phyloP scores from a whole-genome alignment of 2,113 vertebrate species.

The Henicopernis longicauda region DNA sequence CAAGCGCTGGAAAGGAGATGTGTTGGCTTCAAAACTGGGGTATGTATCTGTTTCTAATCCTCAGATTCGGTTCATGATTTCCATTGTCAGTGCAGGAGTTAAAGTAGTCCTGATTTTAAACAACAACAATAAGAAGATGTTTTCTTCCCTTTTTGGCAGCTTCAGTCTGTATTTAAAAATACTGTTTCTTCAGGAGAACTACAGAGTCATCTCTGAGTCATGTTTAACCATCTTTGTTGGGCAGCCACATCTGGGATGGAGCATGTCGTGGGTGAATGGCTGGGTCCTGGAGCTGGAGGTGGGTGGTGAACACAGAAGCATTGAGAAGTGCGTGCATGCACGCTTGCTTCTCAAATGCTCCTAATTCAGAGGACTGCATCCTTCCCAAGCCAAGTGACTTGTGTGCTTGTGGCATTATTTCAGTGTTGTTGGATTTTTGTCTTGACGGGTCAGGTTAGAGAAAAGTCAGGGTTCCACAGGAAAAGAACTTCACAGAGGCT shows the following conservation, averaged over 20 bases:
- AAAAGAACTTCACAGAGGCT: neutral
- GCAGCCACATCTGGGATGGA: neutral
- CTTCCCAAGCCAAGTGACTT: neutral
- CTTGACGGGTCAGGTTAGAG: neutral
- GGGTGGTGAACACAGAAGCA: neutral
- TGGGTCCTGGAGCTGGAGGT: neutral
- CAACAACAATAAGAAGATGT: neutral
- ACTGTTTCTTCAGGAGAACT: neutral
- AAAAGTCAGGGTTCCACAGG: neutral
- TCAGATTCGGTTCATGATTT: neutral
- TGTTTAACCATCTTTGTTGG: neutral
- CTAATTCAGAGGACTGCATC: neutral
- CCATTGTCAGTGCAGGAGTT: neutral
- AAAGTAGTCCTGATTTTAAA: neutral
- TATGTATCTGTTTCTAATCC: neutral
- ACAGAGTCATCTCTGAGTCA: neutral
- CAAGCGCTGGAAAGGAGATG: neutral
- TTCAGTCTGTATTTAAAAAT: neutral
- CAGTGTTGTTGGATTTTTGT: neutral
- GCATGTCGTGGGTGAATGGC: rapidly evolving
- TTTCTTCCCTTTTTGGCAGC: neutral
- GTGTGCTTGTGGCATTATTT: neutral
- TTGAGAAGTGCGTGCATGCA: rapidly evolving
- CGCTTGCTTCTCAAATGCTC: neutral
- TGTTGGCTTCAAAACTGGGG: neutral